Evolutionary conservation across 2,888 invertebrate genomes (phyloP), one percentile per base, ranked within the genome.

Genomic region (Pristionchus japonicus): DNA sequence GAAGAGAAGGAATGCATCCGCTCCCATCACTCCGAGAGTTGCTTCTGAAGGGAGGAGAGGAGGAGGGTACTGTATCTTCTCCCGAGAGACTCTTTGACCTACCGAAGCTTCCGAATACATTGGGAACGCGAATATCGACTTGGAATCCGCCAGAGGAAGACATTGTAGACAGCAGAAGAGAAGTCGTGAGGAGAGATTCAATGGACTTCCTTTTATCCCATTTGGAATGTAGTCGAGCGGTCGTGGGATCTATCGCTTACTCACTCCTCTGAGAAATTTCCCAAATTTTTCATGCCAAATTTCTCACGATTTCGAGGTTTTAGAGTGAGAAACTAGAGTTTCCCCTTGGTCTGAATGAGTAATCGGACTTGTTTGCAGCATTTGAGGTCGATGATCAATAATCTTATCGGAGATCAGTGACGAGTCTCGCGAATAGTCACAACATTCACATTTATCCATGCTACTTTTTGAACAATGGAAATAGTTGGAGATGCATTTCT

Each of bases 41-140:
- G 47, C 77, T 27, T 77, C 77, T 77, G n/a, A 40, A 47, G 77
- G 20, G 11, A 27, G 27, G n/a, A 43, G 43, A 57, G 52, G 23
- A 20, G 52, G 23, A 23, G 47, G 52, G 13, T 52, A 52, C n/a
- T 57, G 57, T n/a, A 52, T 57, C 57, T n/a, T n/a, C 57, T 20
- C n/a, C 43, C 43, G n/a, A 57, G 6, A 4, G 9, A 13, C 23
- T 40, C 70, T 2, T 20, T 40, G 43, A 47, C 77, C 77, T 77
- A 77, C 77, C 77, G 34, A 77, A 77, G n/a, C 27, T 77, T 11
- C 77, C 77, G 77, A 77, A 77, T 15, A 9, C 77, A 77, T 77
- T 77, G 77, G 77, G 77, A 27, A 77, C 77, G 6, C 43, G 77
- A 43, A 77, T 77, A 43, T 77, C 43, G 77, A 43, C 9, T 47